Percentiles rank a stretch among this genome's conserved stretches.
Conservation (phyloP, 2,888 invertebrate species). For the Minunthozetes semirufus region DNA sequence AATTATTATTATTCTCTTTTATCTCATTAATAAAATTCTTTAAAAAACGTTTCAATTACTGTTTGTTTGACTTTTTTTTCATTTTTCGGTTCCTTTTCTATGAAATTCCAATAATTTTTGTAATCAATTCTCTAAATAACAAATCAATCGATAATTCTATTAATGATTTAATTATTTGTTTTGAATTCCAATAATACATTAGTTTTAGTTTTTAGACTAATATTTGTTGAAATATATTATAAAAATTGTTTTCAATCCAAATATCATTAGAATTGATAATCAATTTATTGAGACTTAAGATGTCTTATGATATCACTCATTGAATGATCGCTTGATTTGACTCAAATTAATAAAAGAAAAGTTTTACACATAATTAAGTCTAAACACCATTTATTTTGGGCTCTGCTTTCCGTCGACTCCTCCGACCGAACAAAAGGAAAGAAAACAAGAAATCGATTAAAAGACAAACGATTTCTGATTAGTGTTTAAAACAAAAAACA, state of each 20-base stretch:
- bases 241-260: too few relatives aligned
- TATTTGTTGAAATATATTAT: background rate
- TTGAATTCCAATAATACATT: too few relatives aligned
- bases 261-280: slow-evolving; percentile 25
- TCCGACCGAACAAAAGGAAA: background rate
- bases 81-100: background rate
- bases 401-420: background rate
- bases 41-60: background rate
- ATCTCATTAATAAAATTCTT: background rate
- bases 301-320: too few relatives aligned
- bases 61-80: background rate
- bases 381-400: background rate
- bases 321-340: slow-evolving; percentile 1
- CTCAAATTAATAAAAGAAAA: background rate
- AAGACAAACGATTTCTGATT: background rate
- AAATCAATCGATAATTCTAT: too few relatives aligned
- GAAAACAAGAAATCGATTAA: background rate
- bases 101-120: too few relatives aligned
- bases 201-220: too few relatives aligned
- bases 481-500: background rate
- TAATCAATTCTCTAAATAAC: too few relatives aligned
- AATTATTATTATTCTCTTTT: background rate
- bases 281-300: slow-evolving; percentile 26
- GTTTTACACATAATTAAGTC: slow-evolving; percentile 29
- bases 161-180: too few relatives aligned